phyloP scores from a whole-genome alignment of 2,113 vertebrate species.

The Corythornis madagascariensis region DNA sequence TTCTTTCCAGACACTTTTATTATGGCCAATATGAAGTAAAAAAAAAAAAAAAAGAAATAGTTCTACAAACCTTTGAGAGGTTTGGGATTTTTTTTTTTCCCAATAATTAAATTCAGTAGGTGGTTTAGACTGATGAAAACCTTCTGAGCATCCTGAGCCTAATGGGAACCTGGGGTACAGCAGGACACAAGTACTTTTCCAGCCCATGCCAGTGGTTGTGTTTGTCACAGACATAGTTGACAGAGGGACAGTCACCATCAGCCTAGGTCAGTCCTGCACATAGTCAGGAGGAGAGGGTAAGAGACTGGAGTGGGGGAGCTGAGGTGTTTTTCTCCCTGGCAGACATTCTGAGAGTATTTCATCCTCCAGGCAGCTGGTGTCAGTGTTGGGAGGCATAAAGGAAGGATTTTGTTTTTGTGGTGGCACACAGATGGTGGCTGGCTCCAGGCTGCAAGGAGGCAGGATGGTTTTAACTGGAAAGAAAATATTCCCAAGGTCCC shows the following conservation, averaged over 20 bases:
- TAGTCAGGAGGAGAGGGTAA: not conserved
- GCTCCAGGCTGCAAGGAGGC: fast-evolving
- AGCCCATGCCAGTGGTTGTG: not conserved
- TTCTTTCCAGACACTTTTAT: not conserved
- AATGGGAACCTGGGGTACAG: not conserved
- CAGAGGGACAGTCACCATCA: not conserved
- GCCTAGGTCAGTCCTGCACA: not conserved
- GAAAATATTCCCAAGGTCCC: not conserved
- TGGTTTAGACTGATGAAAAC: not conserved
- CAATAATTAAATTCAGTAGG: not conserved
- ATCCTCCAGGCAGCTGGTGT: not conserved
- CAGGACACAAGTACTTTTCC: not conserved
- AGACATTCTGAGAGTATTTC: not conserved
- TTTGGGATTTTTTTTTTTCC: not conserved
- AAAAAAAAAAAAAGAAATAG: not conserved
- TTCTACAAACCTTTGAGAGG: not conserved
- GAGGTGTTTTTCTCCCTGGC: not conserved
- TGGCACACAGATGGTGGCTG: not conserved
- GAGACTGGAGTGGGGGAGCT: not conserved
- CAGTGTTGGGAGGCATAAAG: not conserved
- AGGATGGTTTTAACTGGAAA: not conserved
- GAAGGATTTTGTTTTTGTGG: not conserved
- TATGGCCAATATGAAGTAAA: not conserved
- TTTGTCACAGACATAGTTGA: not conserved
- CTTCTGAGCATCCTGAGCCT: not conserved